Evolutionary conservation across 2,797 vertebrate species (phyloP).

Genomic region (Gorsachius magnificus): DNA sequence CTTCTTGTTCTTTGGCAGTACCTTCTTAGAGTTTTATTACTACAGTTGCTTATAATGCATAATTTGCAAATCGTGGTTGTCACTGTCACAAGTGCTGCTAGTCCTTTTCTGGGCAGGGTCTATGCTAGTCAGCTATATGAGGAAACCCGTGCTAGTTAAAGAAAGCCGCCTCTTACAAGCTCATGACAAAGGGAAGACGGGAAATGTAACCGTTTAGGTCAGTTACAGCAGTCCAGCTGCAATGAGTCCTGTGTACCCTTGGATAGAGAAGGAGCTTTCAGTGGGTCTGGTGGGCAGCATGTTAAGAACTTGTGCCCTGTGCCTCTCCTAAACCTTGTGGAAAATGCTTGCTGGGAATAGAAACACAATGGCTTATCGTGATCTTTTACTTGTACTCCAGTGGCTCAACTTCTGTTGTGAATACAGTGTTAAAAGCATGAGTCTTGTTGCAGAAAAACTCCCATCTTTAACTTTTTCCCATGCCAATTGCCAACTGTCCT

Average conservation of each 20-base stretch:
- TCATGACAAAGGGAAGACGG: not conserved
- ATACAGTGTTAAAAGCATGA: not conserved
- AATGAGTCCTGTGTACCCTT: not conserved
- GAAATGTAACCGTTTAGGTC: not conserved
- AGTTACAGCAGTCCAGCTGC: not conserved
- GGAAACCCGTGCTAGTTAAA: not conserved
- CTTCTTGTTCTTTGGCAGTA: not conserved
- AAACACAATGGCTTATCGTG: not conserved
- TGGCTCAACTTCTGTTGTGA: not conserved
- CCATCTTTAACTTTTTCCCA: not conserved
- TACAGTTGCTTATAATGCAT: not conserved
- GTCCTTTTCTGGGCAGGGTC: not conserved
- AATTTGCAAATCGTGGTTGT: not conserved
- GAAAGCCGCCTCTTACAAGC: not conserved
- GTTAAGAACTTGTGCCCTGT: not conserved
- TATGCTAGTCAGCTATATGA: not conserved
- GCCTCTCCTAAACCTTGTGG: not conserved
- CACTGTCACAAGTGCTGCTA: not conserved
- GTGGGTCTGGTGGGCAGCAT: not conserved
- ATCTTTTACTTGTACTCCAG: not conserved
- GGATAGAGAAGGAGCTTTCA: not conserved
- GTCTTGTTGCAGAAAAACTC: not conserved
- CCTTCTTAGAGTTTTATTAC: not conserved
- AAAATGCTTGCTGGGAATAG: not conserved
- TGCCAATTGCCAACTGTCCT: not conserved